Percentiles rank a stretch among this genome's conserved stretches.
These are phyloP conservation scores for Betta splendens DNA, from an alignment of 2,797 vertebrate species.

Conservation along the genomic window DNA sequence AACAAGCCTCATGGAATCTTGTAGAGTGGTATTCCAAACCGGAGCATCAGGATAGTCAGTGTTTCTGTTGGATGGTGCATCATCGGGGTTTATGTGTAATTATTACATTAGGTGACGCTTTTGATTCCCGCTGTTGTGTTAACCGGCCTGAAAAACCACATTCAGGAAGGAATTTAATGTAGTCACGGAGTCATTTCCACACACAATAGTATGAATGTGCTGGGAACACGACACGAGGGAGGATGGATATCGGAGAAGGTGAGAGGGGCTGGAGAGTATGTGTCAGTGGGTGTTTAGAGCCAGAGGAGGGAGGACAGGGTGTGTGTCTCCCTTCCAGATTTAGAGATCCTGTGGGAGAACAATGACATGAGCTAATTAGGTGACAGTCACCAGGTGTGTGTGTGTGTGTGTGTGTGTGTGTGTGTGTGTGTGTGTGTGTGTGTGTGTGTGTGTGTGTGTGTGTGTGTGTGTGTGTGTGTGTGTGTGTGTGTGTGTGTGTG, in stretches of 20 bases:
- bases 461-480: slow-evolving; percentile 32
- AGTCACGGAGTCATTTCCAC: slow-evolving; percentile 11
- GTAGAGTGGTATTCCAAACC: neutral
- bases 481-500: slow-evolving; percentile 15
- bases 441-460: slow-evolving; percentile 11
- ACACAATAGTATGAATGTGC: slow-evolving; percentile 17
- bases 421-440: slow-evolving; percentile 13
- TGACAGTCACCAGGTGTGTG: slow-evolving; percentile 56
- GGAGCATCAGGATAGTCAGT: neutral
- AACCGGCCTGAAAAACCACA: slow-evolving; percentile 23
- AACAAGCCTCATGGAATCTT: slow-evolving; percentile 14
- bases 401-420: slow-evolving; percentile 20
- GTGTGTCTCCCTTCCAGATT: slow-evolving; percentile 65
- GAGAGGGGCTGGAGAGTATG: slow-evolving; percentile 19
- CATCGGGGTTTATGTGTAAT: slow-evolving; percentile 24
- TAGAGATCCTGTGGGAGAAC: slow-evolving; percentile 74
- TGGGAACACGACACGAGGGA: neutral
- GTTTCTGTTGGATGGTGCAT: slow-evolving; percentile 24
- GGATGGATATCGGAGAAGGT: neutral
- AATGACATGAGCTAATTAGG: slow-evolving; percentile 75
- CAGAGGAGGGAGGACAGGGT: slow-evolving; percentile 42
- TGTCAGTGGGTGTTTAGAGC: slow-evolving; percentile 41
- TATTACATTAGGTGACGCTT: slow-evolving; percentile 21
- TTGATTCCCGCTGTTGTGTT: slow-evolving; percentile 26
- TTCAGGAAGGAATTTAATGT: slow-evolving; percentile 1